Base-by-base conservation (phyloP, 2,797 vertebrate species). In the Sebastes flavidus region DNA sequence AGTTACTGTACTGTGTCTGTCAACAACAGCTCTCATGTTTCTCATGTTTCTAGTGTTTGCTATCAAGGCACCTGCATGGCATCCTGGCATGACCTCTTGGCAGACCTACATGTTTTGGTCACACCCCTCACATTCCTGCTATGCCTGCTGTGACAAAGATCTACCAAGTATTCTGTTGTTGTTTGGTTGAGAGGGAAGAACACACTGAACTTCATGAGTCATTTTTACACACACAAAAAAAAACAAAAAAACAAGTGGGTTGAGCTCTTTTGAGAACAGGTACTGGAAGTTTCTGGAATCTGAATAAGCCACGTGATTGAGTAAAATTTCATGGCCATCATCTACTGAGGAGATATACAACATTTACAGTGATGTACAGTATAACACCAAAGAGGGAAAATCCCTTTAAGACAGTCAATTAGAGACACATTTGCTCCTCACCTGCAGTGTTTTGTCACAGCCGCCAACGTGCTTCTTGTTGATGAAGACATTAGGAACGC, bases 401-500 rank as follows among this genome's bases (percentile, higher is more conserved):
- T 6, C n/a, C 20, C 11, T 20, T 29, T 1, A 22, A n/a, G 4
- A 42, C 52, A 8, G 2, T 22, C 14, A 56, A 5, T 25, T 1
- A 49, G 13, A 8, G 16, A 59, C 30, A 38, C 27, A 8, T 8
- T 3, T 7, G 4, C 54, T 77, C 3, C 22, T 87, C 95, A 99
- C 99, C 97, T 99, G 94, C 81, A 97, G 83, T 0, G 97, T 98
- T 80, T 94, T 96, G 84, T 99, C 98, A 82, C 96, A 98, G 86
- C 98, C 98, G 0, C 99, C 99, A 6, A 99, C 0, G 1, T 99
- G 99, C 0, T 93, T 97, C 94, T 97, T 97, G 91, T 98, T 98
- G 91, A 99, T 95, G 94, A 99, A 99, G 59, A 99, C 96, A 22
- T 95, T 99, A 32, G 99, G 99, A 78, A 99, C 98, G 0, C 97